These are phyloP conservation scores for Microplitis deprimator DNA, from an alignment of 2,888 invertebrate genomes.

Conservation along the genomic window DNA sequence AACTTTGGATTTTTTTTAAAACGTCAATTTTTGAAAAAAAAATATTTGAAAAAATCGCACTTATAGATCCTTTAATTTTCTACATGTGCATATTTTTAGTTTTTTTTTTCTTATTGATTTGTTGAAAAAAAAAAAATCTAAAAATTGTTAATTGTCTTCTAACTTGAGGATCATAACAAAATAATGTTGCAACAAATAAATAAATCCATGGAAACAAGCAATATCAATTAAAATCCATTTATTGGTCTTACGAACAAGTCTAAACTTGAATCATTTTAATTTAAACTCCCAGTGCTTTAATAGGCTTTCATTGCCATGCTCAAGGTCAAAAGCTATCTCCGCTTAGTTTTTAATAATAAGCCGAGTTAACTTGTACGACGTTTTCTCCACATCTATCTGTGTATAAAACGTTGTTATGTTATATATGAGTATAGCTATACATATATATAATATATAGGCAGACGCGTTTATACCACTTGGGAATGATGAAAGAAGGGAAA, in stretches of 20 bases:
- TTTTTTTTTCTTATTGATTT: too few species aligned
- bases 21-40: too few species aligned
- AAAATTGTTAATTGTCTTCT: too few species aligned
- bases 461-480: conserved; percentile 3
- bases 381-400: neutral
- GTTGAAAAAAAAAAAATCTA: too few species aligned
- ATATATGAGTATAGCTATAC: neutral
- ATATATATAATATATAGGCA: neutral
- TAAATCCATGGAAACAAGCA: too few species aligned
- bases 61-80: too few species aligned
- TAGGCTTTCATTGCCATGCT: conserved; percentile 13
- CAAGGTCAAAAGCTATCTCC: conserved; percentile 5
- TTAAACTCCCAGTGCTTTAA: neutral
- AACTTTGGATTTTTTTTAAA: too few species aligned
- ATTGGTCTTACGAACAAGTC: too few species aligned
- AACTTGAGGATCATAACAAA: neutral
- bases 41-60: too few species aligned
- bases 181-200: too few species aligned
- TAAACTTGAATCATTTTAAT: neutral
- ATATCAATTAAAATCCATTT: too few species aligned
- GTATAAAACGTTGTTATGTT: neutral
- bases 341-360: neutral
- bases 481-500: conserved; percentile 19
- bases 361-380: neutral
- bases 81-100: too few species aligned